Evolutionary conservation across 1,140 invertebrate species (phyloP), one percentile per base, ranked within the genome.

Genomic region (Mizuhopecten yessoensis): DNA sequence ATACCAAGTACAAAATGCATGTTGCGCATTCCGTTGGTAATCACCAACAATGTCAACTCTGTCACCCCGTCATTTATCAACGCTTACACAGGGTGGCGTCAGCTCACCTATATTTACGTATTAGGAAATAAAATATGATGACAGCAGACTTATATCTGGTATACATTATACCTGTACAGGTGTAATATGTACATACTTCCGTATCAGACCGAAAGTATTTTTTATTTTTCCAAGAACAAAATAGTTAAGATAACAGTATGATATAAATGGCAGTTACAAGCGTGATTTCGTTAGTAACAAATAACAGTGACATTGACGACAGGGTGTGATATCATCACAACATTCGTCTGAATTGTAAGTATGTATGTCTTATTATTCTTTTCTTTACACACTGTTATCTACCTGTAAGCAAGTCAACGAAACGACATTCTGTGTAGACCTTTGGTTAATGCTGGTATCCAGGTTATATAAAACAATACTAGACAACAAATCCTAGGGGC

Each of bases 1-100:
- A 29, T 75, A 75, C 57, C 57, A 29, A 75, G 57, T 29, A 75
- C 57, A 75, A 75, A 75, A 75, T 75, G 57, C 57, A 75, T 75
- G 57, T 75, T 5, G 57, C 57, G 17, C 57, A 75, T 75, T 75
- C 57, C 57, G n/a, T 75, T 75, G 57, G 57, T 7, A 29, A n/a
- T 75, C 57, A 75, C 29, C n/a, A 75, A 75, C 5, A n/a, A 29
- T 5, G 23, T 75, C 17, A 75, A 75, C 57, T 75, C 29, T 75
- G 57, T 29, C 57, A 5, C 57, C 1, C 3, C 57, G 57, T 75
- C 57, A 29, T 75, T 75, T 75, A 75, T 75, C 57, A 75, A 75
- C 5, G 11, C 11, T 20, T 5, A 75, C 57, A n/a, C n/a, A 29
- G 23, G 57, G 57, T 75, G 57, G 17, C 17, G 17, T 75, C 2